A percentile compares a stretch with the other conserved stretches of the same genome.
Evolutionary conservation across 92 coral and sea anemone species (phyloP).

Genomic region (Virgularia gustaviana): DNA sequence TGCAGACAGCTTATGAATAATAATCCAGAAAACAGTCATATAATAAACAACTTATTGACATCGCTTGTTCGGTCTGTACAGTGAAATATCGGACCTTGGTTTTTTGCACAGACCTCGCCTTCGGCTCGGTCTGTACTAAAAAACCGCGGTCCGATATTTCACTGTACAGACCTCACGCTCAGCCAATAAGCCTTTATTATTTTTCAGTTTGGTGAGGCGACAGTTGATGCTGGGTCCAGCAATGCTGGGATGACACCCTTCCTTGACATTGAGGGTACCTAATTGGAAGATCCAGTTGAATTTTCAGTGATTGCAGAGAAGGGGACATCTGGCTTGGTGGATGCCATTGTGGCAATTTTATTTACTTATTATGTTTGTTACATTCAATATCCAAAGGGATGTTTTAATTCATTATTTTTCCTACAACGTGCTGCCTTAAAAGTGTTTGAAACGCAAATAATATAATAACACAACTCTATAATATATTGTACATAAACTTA

Average conservation of each 20-base stretch:
- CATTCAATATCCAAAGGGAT: conserved; percentile 15
- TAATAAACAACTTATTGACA: too few species aligned
- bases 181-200: too few species aligned
- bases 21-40: too few species aligned
- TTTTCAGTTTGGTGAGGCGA: conserved; percentile 12
- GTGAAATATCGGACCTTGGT: too few species aligned
- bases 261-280: not conserved
- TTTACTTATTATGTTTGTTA: conserved; percentile 20
- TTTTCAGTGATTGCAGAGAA: not conserved
- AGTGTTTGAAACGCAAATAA: not conserved
- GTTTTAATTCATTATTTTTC: not conserved
- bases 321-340: conserved; percentile 1
- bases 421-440: not conserved
- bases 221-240: not conserved
- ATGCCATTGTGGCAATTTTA: not conserved
- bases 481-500: not conserved
- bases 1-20: too few species aligned
- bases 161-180: too few species aligned
- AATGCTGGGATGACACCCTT: conserved; percentile 15
- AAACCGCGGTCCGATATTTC: too few species aligned
- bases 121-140: too few species aligned
- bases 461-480: not conserved
- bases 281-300: not conserved
- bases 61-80: too few species aligned
- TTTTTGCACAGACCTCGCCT: too few species aligned